Percentiles rank a stretch among this genome's conserved stretches.
Conservation (phyloP, 2,888 invertebrate genomes). For the Loripinus fragilis region DNA sequence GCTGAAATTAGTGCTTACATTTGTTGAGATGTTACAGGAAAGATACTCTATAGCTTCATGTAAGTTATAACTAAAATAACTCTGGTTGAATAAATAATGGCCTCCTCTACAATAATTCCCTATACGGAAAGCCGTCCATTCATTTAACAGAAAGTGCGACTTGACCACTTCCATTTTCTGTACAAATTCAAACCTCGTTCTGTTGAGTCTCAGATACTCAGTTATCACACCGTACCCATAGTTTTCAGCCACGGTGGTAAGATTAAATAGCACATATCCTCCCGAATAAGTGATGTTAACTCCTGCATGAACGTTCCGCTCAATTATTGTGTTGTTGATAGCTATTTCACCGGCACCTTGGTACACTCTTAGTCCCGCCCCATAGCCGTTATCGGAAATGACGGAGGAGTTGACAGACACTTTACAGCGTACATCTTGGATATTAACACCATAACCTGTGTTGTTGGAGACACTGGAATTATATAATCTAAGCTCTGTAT, state of each 20-base stretch:
- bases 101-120: constrained; percentile 93
- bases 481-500: constrained; percentile 87
- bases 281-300: constrained; percentile 98
- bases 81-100: constrained; percentile 90
- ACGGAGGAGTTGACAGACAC: constrained; percentile 93
- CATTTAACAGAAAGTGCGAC: constrained; percentile 93
- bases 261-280: constrained; percentile 95
- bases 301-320: constrained; percentile 90
- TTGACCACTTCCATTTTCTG: constrained; percentile 87
- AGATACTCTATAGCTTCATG: constrained; percentile 92
- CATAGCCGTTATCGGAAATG: constrained; percentile 91
- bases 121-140: constrained; percentile 94
- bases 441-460: constrained; percentile 96
- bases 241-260: constrained; percentile 93
- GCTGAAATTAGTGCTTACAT: constrained; percentile 79
- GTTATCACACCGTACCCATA: constrained; percentile 87
- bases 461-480: constrained; percentile 94
- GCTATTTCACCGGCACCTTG: constrained; percentile 97
- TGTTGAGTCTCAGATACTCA: constrained; percentile 77
- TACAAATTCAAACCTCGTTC: constrained; percentile 72
- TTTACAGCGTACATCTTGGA: constrained; percentile 95
- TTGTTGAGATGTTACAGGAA: constrained; percentile 89
- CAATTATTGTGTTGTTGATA: constrained; percentile 94
- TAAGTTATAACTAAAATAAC: constrained; percentile 92
- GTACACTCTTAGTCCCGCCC: constrained; percentile 94